Evolutionary conservation across 2,113 vertebrate genomes (phyloP).

Genomic region (Gallinago paraguaiae): DNA sequence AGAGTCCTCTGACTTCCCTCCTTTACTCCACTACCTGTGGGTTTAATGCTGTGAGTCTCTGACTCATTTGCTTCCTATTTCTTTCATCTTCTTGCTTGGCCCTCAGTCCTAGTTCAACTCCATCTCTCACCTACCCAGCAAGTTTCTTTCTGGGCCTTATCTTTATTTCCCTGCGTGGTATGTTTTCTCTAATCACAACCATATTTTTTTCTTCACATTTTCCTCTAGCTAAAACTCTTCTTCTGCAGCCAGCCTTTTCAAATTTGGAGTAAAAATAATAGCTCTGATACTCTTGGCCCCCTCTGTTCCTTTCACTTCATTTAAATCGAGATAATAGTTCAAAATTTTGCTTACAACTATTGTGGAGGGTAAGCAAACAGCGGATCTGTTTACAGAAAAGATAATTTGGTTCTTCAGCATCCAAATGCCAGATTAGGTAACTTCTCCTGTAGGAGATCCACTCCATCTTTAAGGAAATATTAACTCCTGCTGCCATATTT

Average conservation of each 20-base stretch:
- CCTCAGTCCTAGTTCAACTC: background rate
- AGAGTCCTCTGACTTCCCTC: background rate
- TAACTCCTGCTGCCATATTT: background rate
- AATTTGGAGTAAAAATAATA: background rate
- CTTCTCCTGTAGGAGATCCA: background rate
- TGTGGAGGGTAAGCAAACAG: background rate
- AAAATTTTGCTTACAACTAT: background rate
- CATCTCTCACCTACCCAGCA: background rate
- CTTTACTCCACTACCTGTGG: background rate
- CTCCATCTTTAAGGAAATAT: background rate
- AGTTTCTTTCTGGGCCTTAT: background rate
- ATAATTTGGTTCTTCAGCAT: background rate
- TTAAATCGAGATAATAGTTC: background rate
- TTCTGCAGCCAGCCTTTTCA: background rate
- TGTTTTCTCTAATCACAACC: background rate
- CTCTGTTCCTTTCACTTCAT: background rate
- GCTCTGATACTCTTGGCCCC: background rate
- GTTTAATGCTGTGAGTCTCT: background rate
- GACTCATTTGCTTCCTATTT: background rate
- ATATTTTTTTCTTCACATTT: background rate
- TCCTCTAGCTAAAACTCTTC: background rate
- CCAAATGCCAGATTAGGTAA: background rate
- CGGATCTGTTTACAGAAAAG: background rate
- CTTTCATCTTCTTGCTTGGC: background rate
- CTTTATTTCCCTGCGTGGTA: background rate